Evolutionary conservation across 2,113 vertebrate genomes (phyloP).

Genomic region (Pedionomus torquatus): DNA sequence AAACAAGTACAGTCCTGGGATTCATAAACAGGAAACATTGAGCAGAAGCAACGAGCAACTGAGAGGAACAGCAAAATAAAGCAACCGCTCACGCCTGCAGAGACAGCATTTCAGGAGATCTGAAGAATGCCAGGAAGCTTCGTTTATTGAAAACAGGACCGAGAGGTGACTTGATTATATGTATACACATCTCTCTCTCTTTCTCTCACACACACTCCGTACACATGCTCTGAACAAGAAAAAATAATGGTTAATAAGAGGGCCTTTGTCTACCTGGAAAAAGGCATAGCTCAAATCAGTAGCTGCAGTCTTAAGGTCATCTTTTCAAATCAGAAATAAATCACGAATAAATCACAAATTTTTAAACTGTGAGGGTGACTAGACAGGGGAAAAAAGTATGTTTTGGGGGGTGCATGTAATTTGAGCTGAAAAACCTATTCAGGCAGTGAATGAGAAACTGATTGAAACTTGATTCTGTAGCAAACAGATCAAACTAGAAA

Average conservation of each 20-base stretch:
- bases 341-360: background rate
- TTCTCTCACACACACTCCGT: background rate
- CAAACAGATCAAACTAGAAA: background rate
- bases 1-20: background rate
- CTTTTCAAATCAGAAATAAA: background rate
- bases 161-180: background rate
- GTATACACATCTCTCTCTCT: background rate
- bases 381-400: background rate
- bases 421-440: background rate
- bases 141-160: background rate
- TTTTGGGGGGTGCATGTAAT: background rate
- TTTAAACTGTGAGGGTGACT: background rate
- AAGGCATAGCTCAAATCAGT: background rate
- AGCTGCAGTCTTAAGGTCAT: background rate
- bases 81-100: fast-evolving
- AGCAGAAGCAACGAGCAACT: background rate
- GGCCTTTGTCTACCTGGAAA: background rate
- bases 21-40: conserved; percentile 21
- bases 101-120: background rate
- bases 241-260: background rate
- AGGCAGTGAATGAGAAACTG: background rate
- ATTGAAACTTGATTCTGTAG: background rate
- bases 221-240: background rate
- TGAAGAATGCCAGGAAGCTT: background rate
- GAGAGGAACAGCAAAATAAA: background rate